Conservation (phyloP, 2,888 invertebrate species). For the Tetranychus piercei region DNA sequence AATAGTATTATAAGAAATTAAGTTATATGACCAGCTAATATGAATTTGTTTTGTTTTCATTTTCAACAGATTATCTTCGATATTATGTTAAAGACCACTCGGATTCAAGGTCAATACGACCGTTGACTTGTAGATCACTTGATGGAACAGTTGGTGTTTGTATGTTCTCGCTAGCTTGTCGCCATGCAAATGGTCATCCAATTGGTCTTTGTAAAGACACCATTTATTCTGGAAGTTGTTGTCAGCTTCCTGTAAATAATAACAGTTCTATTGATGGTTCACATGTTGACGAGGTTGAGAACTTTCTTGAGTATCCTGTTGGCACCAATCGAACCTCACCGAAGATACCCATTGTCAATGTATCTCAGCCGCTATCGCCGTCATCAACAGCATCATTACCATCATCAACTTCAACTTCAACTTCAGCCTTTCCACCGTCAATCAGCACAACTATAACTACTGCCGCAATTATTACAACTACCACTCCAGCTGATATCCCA, state of each 20-base stretch:
- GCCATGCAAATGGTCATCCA: slow-evolving; percentile 73
- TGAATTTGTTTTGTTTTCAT: too few species aligned
- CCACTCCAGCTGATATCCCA: not conserved
- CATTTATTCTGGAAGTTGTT: slow-evolving; percentile 82
- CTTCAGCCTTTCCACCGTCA: not conserved
- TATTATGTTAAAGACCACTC: not conserved
- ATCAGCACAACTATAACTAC: not conserved
- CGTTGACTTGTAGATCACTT: not conserved
- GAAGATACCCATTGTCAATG: not conserved
- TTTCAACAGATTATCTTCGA: not conserved
- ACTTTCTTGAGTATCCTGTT: not conserved
- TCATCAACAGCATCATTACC: not conserved
- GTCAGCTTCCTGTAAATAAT: slow-evolving; percentile 42
- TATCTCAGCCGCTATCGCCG: not conserved
- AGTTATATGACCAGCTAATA: too few species aligned
- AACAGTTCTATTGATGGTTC: not conserved
- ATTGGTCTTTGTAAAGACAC: slow-evolving; percentile 78
- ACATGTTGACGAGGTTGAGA: not conserved
- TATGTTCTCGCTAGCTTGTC: slow-evolving; percentile 83
- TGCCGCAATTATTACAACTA: not conserved
- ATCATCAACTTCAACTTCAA: not conserved
- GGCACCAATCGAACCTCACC: not conserved
- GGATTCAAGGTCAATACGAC: slow-evolving; percentile 2
- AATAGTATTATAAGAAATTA: too few species aligned
- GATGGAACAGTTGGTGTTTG: slow-evolving; percentile 50